These are phyloP conservation scores for Colletes collaris DNA, from an alignment of 2,888 invertebrate genomes.

Conservation along the genomic window DNA sequence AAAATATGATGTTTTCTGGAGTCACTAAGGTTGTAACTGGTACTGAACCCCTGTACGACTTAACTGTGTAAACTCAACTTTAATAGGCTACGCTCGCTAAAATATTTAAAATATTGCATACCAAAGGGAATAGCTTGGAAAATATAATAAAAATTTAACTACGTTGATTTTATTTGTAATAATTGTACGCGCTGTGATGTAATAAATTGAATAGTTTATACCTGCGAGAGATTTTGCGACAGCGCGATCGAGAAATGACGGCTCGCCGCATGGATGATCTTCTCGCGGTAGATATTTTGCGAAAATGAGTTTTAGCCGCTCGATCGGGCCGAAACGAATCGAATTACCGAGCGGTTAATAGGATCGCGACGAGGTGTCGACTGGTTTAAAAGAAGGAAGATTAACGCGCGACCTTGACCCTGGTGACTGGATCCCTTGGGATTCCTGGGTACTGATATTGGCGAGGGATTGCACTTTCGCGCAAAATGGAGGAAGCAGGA, in stretches of 20 bases:
- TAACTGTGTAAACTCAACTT: too few relatives aligned
- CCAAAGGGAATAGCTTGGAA: too few relatives aligned
- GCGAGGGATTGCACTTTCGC: slow-evolving; percentile 32
- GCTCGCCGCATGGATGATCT: neutral
- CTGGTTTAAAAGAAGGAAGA: slow-evolving; percentile 51
- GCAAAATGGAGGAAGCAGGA: slow-evolving; percentile 20
- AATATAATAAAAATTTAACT: too few relatives aligned
- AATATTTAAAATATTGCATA: too few relatives aligned
- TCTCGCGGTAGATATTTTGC: slow-evolving; percentile 25
- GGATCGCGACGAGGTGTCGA: slow-evolving; percentile 47
- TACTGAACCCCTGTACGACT: too few relatives aligned
- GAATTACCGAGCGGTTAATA: slow-evolving; percentile 60
- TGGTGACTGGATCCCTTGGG: slow-evolving; percentile 20
- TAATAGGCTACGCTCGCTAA: too few relatives aligned
- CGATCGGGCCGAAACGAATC: slow-evolving; percentile 56
- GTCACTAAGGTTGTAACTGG: too few relatives aligned
- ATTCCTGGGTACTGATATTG: slow-evolving; percentile 52
- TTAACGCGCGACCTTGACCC: slow-evolving; percentile 64
- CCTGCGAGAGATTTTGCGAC: too few relatives aligned
- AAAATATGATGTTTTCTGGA: too few relatives aligned
- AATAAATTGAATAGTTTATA: too few relatives aligned
- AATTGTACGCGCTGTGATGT: too few relatives aligned
- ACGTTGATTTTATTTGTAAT: too few relatives aligned
- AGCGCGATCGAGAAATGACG: neutral
- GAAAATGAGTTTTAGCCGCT: slow-evolving; percentile 57